Evolutionary conservation across 2,888 invertebrate species (phyloP).

Genomic region (Aquatica leii): DNA sequence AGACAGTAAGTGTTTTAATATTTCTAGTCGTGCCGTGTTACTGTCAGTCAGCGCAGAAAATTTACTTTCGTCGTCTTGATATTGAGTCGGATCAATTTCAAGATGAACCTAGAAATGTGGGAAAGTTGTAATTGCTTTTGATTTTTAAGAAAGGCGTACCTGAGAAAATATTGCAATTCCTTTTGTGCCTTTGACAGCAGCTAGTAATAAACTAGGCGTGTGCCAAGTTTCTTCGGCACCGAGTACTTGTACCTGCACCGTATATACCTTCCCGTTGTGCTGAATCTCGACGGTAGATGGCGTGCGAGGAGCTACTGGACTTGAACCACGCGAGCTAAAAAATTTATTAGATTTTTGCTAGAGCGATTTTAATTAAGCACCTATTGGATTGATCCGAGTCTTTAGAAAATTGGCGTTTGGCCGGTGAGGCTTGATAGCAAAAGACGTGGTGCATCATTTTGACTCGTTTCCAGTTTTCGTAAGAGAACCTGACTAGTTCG

Average conservation of each 20-base stretch:
- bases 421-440: conserved; percentile 87
- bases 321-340: conserved; percentile 56
- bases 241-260: conserved; percentile 77
- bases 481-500: conserved; percentile 84
- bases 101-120: conserved; percentile 75
- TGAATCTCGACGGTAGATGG: conserved; percentile 58
- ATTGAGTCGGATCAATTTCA: conserved; percentile 78
- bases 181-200: conserved; percentile 68
- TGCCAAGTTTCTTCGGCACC: conserved; percentile 90
- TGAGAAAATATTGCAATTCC: conserved; percentile 85
- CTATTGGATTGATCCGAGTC: conserved; percentile 69
- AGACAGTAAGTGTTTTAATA: conserved; percentile 77
- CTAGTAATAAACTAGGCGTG: conserved; percentile 81
- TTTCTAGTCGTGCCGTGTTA: conserved; percentile 78
- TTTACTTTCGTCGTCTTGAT: conserved; percentile 69
- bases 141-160: conserved; percentile 64
- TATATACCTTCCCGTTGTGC: conserved; percentile 68
- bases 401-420: conserved; percentile 81
- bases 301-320: conserved; percentile 57
- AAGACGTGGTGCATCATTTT: conserved; percentile 89
- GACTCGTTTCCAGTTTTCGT: conserved; percentile 83
- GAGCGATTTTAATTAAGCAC: conserved; percentile 8
- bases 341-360: conserved; percentile 17
- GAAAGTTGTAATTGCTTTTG: too few species aligned
- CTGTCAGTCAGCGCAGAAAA: conserved; percentile 67